These are phyloP conservation scores for Tetramorium simillimum DNA, from an alignment of 1,140 invertebrate genomes.

Conservation along the genomic window DNA sequence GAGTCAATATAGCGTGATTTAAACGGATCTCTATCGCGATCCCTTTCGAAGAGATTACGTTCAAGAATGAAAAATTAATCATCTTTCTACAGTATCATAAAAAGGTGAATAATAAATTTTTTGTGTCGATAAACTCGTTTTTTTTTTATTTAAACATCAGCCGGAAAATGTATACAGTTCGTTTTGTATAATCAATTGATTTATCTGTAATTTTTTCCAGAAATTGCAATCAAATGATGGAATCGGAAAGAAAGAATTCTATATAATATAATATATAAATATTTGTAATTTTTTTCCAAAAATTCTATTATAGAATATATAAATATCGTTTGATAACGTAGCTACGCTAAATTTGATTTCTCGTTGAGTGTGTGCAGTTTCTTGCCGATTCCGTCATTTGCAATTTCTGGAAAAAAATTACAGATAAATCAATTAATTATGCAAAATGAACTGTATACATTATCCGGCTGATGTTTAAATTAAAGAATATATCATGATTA, in stretches of 20 bases:
- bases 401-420: neutral
- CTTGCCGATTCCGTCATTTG: neutral
- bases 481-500: constrained; percentile 71
- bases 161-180: neutral
- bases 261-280: no score
- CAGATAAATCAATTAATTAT: neutral
- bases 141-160: neutral
- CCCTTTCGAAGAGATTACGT: neutral
- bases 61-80: neutral
- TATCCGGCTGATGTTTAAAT: neutral
- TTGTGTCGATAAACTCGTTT: neutral
- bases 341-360: no score
- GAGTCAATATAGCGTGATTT: constrained; percentile 17
- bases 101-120: neutral
- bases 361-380: no score
- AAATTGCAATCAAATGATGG: neutral
- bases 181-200: neutral
- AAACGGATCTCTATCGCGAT: neutral
- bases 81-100: constrained; percentile 6
- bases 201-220: neutral
- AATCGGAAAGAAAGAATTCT: neutral
- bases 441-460: neutral
- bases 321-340: no score
- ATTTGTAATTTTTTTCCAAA: no score
- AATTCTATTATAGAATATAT: no score